Evolutionary conservation across 1,140 invertebrate species (phyloP).

Genomic region (Limonius californicus): DNA sequence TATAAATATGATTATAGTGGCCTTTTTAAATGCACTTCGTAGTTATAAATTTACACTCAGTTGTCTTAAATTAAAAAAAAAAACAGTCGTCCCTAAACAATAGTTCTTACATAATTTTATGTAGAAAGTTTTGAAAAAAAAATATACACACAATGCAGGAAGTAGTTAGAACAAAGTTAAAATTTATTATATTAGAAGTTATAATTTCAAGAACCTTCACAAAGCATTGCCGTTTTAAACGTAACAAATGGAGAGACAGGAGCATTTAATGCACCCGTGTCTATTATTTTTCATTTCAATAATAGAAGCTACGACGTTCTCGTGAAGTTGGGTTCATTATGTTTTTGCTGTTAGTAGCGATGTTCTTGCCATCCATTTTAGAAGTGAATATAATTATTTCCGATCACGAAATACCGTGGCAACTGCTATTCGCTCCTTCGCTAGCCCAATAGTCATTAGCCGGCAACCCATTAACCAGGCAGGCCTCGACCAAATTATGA

Average conservation of each 20-base stretch:
- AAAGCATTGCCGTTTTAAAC: background rate
- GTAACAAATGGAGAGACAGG: slow-evolving; percentile 4
- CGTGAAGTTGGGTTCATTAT: slow-evolving; percentile 12
- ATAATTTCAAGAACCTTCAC: background rate
- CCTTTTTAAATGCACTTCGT: too few relatives aligned
- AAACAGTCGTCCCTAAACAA: too few relatives aligned
- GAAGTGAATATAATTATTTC: slow-evolving; percentile 39
- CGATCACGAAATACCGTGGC: slow-evolving; percentile 37
- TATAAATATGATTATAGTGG: too few relatives aligned
- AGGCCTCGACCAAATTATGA: slow-evolving; percentile 24
- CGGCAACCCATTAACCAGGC: slow-evolving; percentile 32
- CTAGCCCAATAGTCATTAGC: slow-evolving; percentile 39
- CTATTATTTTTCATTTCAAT: slow-evolving; percentile 14
- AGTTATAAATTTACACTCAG: too few relatives aligned
- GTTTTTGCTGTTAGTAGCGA: slow-evolving; percentile 13
- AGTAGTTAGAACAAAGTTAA: background rate
- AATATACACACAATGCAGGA: background rate
- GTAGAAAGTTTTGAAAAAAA: too few relatives aligned
- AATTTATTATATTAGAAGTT: background rate
- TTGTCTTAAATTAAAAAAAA: too few relatives aligned
- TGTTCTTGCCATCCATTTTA: slow-evolving; percentile 32
- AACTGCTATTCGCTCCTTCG: slow-evolving; percentile 33
- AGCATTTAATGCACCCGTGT: slow-evolving; percentile 1
- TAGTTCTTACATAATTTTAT: too few relatives aligned
- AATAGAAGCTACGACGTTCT: slow-evolving; percentile 7